phyloP scores from a whole-genome alignment of 1,140 invertebrate genomes.

The Aricia agestis region DNA sequence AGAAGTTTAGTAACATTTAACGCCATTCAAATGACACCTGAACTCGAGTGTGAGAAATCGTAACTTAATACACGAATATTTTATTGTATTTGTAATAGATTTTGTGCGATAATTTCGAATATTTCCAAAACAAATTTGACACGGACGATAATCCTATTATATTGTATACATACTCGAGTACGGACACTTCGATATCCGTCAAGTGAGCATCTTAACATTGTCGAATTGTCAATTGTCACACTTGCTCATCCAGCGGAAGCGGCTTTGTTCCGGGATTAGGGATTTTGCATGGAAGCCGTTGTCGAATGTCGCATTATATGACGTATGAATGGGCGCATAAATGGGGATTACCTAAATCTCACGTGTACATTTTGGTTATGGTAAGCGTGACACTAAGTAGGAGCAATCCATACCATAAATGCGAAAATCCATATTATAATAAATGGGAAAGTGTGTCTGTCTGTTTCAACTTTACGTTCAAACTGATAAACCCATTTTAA shows the following conservation, averaged over 20 bases:
- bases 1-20: not conserved
- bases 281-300: constrained; percentile 56
- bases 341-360: constrained; percentile 7
- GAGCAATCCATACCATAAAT: not conserved
- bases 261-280: constrained; percentile 37
- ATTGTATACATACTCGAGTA: constrained; percentile 46
- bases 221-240: constrained; percentile 24
- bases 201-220: constrained; percentile 52
- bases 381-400: not conserved
- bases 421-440: too few relatives aligned
- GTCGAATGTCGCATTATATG: constrained; percentile 46
- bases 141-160: constrained; percentile 63
- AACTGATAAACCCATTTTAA: too few relatives aligned
- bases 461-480: too few relatives aligned
- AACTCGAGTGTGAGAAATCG: not conserved
- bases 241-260: constrained; percentile 49
- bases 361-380: not conserved
- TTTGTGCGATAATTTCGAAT: constrained; percentile 13
- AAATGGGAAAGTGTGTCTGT: too few relatives aligned
- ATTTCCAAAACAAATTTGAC: constrained; percentile 37
- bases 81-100: not conserved
- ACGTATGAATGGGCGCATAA: constrained; percentile 30
- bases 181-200: constrained; percentile 52
- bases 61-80: not conserved
- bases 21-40: not conserved